These are phyloP conservation scores for Mamestra configurata DNA, from an alignment of 1,140 invertebrate genomes.

Conservation along the genomic window DNA sequence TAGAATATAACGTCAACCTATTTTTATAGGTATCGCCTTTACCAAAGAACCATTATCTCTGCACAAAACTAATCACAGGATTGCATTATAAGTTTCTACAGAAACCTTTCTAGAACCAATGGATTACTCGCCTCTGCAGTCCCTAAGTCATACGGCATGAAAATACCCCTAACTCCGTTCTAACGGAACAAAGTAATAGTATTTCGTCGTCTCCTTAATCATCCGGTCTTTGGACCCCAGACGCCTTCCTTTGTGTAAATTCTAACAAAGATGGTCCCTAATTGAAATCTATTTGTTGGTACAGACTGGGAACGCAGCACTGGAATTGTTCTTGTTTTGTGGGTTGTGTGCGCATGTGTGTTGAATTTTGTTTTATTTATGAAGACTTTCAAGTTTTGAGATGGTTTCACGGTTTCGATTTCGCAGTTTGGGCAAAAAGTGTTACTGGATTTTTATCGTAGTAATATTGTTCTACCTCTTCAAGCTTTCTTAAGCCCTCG, in stretches of 20 bases:
- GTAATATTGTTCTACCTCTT: no score
- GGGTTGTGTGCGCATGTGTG: background rate
- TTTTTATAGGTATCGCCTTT: no score
- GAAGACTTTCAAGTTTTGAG: no score
- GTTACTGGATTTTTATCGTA: no score
- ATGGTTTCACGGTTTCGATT: no score
- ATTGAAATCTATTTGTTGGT: slow-evolving; percentile 49
- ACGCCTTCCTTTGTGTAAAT: slow-evolving; percentile 45
- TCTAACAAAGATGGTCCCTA: slow-evolving; percentile 46
- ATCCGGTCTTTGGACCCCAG: slow-evolving; percentile 40
- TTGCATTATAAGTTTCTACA: no score
- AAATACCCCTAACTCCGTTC: slow-evolving; percentile 28
- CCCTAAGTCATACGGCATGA: slow-evolving; percentile 14
- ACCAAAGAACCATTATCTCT: no score
- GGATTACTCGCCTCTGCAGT: background rate
- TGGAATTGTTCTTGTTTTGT: slow-evolving; percentile 22
- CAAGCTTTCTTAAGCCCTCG: no score
- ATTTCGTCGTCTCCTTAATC: slow-evolving; percentile 43
- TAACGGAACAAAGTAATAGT: slow-evolving; percentile 30
- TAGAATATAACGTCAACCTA: no score
- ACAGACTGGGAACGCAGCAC: slow-evolving; percentile 1
- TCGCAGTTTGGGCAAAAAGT: no score
- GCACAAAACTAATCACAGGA: no score
- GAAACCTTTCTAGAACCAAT: background rate
- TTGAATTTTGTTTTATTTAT: background rate